Base-by-base conservation (phyloP, 2,888 invertebrate species). In the Caenorhabditis zanzibari region DNA sequence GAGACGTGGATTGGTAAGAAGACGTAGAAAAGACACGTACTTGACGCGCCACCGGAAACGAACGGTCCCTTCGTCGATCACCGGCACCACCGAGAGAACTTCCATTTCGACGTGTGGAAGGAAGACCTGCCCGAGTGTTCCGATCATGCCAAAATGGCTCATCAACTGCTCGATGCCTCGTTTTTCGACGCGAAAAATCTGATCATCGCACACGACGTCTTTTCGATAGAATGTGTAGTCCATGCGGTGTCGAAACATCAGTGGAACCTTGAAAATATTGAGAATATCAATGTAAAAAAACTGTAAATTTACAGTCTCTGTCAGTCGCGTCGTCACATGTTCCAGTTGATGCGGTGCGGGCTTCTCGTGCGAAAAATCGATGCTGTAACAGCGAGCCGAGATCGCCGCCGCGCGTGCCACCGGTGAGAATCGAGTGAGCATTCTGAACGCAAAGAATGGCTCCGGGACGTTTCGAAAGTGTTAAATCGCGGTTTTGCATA, bases 61-160 rank as follows among this genome's bases (percentile, higher is more conserved):
- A 2, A 91, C 91, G 14, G 91, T 91, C 14, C 92, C 92, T 52
- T 91, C 92, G 35, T 92, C 91, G 26, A 91, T 74, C n/a, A 91
- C 75, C 14, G 90, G 90, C 56, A 81, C 72, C 2, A 76, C 82
- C 24, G 81, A 82, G 10, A 85, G 61, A 2, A 88, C 85, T 81
- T 89, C 90, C 84, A 89, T 88, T 73, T 88, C 85, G 14, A 91
- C 85, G 72, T 89, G 89, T n/a, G 90, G 90, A 16, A 88, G 66
- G 54, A 61, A 59, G 1, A 89, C 81, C 81, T 89, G 85, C 19
- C 89, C 89, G 16, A 86, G 35, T 32, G 88, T 84, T 22, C 86
- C 86, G 66, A 90, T 85, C 68, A 79, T 79, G 32, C 90, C 90
- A 44, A 91, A 83, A 73, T 91, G 88, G 22, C 79, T 68, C 89